Evolutionary conservation across 2,888 invertebrate genomes (phyloP).

Genomic region (Lepidochitona cinerea): DNA sequence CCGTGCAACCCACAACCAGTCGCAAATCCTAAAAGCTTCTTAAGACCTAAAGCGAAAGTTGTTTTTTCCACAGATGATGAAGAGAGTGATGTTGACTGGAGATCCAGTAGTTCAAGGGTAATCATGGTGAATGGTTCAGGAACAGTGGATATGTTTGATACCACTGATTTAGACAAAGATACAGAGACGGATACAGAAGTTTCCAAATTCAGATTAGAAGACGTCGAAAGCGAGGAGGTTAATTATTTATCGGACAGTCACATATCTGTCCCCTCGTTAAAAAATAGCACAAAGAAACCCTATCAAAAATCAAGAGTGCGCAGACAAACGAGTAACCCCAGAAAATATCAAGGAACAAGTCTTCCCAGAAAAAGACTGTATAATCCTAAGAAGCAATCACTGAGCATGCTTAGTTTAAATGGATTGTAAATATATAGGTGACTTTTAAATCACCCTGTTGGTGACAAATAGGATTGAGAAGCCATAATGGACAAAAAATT

Average conservation of each 20-base stretch:
- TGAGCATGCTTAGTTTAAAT: background rate
- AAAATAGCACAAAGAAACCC: background rate
- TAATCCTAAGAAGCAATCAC: background rate
- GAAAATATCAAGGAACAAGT: background rate
- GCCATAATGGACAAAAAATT: too few relatives aligned
- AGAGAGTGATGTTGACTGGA: background rate
- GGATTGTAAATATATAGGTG: background rate
- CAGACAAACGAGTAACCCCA: background rate
- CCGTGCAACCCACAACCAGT: background rate
- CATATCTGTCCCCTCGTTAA: background rate
- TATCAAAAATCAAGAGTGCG: background rate
- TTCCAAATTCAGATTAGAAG: background rate
- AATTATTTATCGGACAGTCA: conserved; percentile 5
- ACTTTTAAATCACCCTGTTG: too few relatives aligned
- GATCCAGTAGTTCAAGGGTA: background rate
- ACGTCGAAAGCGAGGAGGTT: background rate
- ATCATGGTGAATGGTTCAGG: background rate
- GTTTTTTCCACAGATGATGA: background rate
- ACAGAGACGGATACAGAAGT: background rate
- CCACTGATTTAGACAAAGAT: background rate
- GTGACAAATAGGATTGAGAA: too few relatives aligned
- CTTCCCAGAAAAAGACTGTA: background rate
- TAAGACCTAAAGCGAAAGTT: background rate
- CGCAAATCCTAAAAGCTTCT: background rate
- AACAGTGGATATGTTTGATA: background rate